Evolutionary conservation across 2,888 invertebrate genomes (phyloP), one percentile per base, ranked within the genome.

Genomic region (Ectemnius lituratus): DNA sequence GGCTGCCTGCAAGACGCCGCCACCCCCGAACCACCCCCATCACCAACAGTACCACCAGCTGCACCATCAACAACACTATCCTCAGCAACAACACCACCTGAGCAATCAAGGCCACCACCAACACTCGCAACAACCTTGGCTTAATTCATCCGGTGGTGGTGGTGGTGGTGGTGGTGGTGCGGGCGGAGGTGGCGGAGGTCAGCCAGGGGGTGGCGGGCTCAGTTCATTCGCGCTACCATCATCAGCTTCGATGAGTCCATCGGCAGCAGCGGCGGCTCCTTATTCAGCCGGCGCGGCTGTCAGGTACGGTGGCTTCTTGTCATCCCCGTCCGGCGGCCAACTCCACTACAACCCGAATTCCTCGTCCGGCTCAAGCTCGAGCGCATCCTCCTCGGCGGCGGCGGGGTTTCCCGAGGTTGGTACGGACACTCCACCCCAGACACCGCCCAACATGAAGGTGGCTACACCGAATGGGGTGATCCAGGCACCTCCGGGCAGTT

Each of bases 361-460:
- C 4, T 89, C 89, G 46, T 89, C 88, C 46, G 89, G 86, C 37
- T 88, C 88, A 67, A 87, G 87, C 64, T 89, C 85, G 56, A 88
- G 93, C 84, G 93, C 93, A 14, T 94, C 94, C 87, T 94, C 93
- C 14, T 94, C 94, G 86, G 95, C 91, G 93, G 95, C 88, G 94
- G 95, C 95, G 91, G 95, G 96, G 90, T 96, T 97, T 93, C 96
- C 96, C 90, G 96, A 97, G 92, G 95, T 97, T 91, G 95, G 92
- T 89, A 94, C 96, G 85, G 97, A 97, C 92, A 97, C 97, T 79
- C 97, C 97, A 84, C 97, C 97, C 47, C 97, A 97, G 92, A 98
- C 97, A 82, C 97, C 97, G 82, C 97, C 97, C 90, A 97, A 96
- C 92, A 96, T 97, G 96, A 97, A 97, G 92, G 94, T 97, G 88